Base-by-base conservation (phyloP, 2,113 vertebrate genomes). In the Mormyrus lacerda region DNA sequence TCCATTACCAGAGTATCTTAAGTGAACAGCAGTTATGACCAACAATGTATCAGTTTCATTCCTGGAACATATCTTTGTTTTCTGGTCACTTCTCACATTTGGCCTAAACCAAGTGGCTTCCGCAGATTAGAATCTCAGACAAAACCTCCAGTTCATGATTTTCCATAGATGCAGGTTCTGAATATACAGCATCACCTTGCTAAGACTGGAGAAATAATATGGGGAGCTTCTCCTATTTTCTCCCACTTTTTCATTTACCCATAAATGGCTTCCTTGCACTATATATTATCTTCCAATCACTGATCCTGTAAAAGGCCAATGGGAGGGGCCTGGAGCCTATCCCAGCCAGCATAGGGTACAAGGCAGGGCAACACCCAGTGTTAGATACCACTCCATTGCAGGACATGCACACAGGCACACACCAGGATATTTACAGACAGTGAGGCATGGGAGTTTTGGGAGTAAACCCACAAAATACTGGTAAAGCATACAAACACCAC, bases 1-100 rank as follows among this genome's bases (percentile, higher is more conserved):
- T 90, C 79, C 84, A 86, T 27, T 55, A 19, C 45, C 86, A 87
- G 31, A 93, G 76, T 89, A 89, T 85, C 91, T 90, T 88, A 90
- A 85, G 89, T 91, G 90, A 90, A 89, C 87, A 88, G 65, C 85
- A 90, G 31, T 35, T 48, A 79, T 51, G 69, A 53, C 84, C 91
- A 92, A 93, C 91, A 86, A 89, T 91, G 82, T 85, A 31, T 31
- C 15, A 6, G 39, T 83, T 61, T 45, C 24, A 55, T 89, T 87
- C 42, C 42, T 65, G 82, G 69, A 45, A 73, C 73, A 83, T 69
- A 61, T 89, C 53, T 8, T 79, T 89, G 47, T 31, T 51, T 88
- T 89, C 17, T 47, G 15, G 39, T 82, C 7, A 45, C 10, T 82
- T 44, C 35, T 55, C 31, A 87, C 48, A 47, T 88, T 88, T 48